phyloP scores from a whole-genome alignment of 2,888 invertebrate genomes.

The Ochropacha duplaris region DNA sequence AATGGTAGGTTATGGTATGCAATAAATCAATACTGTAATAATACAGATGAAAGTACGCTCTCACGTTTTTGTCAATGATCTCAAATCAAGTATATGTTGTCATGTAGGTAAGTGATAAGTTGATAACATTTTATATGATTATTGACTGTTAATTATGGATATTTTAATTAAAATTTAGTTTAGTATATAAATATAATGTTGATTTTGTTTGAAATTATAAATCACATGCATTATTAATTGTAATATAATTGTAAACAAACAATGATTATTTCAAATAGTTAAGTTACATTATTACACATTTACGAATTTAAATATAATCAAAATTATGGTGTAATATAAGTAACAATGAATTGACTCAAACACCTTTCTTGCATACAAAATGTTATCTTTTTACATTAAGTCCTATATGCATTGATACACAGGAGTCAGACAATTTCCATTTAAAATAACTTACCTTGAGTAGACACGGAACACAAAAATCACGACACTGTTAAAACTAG shows the following conservation, averaged over 20 bases:
- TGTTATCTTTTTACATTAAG: background rate
- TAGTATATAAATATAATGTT: too few species aligned
- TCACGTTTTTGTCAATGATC: conserved; percentile 58
- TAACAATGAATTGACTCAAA: too few species aligned
- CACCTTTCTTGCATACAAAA: background rate
- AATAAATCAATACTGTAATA: conserved; percentile 43
- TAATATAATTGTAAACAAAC: too few species aligned
- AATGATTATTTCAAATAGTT: too few species aligned
- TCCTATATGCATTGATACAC: background rate
- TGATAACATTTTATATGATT: conserved; percentile 34
- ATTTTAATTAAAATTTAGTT: too few species aligned
- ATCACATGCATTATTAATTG: too few species aligned
- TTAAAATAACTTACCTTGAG: conserved; percentile 55
- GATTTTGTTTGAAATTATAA: too few species aligned
- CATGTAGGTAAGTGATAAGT: too few species aligned
- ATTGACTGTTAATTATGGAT: conserved; percentile 4
- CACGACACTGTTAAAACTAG: conserved; percentile 61
- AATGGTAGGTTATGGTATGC: conserved; percentile 39
- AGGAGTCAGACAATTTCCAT: background rate
- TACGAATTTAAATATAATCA: too few species aligned
- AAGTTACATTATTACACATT: too few species aligned
- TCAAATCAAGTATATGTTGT: conserved; percentile 31
- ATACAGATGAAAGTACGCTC: conserved; percentile 33
- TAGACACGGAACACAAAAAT: conserved; percentile 49
- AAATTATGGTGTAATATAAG: too few species aligned